Evolutionary conservation across 2,888 invertebrate species (phyloP).

Genomic region (Tetanocera ferruginea): DNA sequence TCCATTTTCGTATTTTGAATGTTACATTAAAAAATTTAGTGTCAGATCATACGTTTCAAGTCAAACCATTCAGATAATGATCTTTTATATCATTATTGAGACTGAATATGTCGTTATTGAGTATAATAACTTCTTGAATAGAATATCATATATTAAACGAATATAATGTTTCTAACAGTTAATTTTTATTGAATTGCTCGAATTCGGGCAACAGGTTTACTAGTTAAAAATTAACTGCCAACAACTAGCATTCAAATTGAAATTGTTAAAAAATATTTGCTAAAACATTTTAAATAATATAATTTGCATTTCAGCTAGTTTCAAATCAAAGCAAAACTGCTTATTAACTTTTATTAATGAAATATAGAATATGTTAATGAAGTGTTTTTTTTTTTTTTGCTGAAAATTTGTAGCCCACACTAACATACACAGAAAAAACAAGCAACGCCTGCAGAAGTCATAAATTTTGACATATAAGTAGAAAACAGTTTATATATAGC

Average conservation of each 20-base stretch:
- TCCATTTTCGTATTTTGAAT: too few relatives aligned
- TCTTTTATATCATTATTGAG: too few relatives aligned
- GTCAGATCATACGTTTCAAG: not conserved
- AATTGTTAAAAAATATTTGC: not conserved
- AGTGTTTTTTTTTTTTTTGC: not conserved
- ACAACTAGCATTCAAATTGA: conserved; percentile 9
- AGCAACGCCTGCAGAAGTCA: not conserved
- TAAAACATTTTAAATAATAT: not conserved
- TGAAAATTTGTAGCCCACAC: not conserved
- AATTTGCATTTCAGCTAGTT: conserved; percentile 52
- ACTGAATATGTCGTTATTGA: too few relatives aligned
- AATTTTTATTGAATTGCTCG: too few relatives aligned
- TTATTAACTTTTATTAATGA: conserved; percentile 7
- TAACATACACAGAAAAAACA: not conserved
- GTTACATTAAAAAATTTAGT: too few relatives aligned
- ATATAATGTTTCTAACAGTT: too few relatives aligned
- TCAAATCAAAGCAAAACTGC: conserved; percentile 31
- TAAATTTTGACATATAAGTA: conserved; percentile 18
- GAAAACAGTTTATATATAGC: not conserved
- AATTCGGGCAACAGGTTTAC: too few relatives aligned
- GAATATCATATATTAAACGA: too few relatives aligned
- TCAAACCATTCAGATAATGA: not conserved
- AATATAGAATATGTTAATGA: not conserved
- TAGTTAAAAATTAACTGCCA: conserved; percentile 55
- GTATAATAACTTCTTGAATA: too few relatives aligned